Conservation (phyloP, 2,888 invertebrate species). For the Apotomis betuletana region DNA sequence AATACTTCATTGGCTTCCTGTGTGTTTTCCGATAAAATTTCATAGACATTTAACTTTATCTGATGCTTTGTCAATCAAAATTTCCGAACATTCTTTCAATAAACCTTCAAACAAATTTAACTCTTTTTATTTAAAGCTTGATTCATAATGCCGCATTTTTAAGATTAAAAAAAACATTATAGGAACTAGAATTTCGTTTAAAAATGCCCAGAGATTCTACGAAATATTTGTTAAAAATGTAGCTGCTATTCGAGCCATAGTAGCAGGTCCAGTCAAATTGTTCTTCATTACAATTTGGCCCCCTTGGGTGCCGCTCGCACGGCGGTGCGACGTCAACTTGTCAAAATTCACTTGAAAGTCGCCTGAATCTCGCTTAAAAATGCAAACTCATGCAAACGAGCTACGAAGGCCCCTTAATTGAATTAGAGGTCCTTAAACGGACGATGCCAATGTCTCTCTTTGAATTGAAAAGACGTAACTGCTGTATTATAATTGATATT, state of each 20-base stretch:
- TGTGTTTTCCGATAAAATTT: constrained; percentile 22
- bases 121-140: background rate
- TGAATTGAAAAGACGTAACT: constrained; percentile 70
- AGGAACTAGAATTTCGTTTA: background rate
- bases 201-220: background rate
- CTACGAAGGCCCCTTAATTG: constrained; percentile 71
- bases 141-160: background rate
- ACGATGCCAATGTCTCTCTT: constrained; percentile 69
- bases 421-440: constrained; percentile 75
- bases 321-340: constrained; percentile 65
- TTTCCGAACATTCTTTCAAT: background rate
- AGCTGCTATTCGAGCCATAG: constrained; percentile 22
- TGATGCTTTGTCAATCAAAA: background rate
- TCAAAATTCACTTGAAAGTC: constrained; percentile 68
- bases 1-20: constrained; percentile 46
- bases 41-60: background rate
- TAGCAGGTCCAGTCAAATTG: constrained; percentile 37
- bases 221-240: constrained; percentile 26
- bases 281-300: constrained; percentile 50
- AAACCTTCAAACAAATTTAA: constrained; percentile 1
- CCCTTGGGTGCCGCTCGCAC: constrained; percentile 49
- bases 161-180: too few relatives aligned
- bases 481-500: constrained; percentile 50
- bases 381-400: constrained; percentile 83
- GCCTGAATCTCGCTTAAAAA: constrained; percentile 75